Percentiles rank a stretch among this genome's conserved stretches.
Conservation (phyloP, 2,888 invertebrate species). For the Macrophya alboannulata region DNA sequence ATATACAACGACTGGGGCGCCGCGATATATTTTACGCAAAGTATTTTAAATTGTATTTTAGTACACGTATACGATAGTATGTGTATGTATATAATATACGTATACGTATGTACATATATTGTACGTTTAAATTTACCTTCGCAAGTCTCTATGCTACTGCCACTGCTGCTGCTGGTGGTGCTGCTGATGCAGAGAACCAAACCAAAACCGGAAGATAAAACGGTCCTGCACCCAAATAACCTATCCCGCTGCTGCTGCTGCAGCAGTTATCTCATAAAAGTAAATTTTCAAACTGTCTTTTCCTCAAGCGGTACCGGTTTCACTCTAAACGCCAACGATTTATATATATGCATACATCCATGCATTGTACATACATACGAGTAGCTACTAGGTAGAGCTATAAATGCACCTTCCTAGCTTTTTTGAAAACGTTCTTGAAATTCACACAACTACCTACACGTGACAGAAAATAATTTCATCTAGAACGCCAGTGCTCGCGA, state of each 20-base stretch:
- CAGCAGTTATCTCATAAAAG: constrained; percentile 44
- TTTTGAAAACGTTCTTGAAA: background rate
- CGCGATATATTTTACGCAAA: constrained; percentile 28
- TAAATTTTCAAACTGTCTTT: constrained; percentile 36
- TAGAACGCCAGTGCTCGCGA: no score
- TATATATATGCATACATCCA: background rate
- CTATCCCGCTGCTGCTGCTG: background rate
- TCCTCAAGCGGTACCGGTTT: background rate
- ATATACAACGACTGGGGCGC: background rate
- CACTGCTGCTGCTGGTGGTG: constrained; percentile 1
- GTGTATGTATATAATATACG: no score
- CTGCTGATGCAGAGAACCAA: background rate
- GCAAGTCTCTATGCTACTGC: background rate
- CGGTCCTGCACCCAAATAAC: constrained; percentile 29
- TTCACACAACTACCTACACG: background rate
- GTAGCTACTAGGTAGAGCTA: background rate
- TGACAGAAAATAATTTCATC: no score
- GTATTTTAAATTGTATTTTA: constrained; percentile 29
- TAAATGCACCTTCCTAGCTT: background rate
- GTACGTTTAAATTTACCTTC: constrained; percentile 16
- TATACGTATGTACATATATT: no score
- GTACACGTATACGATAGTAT: background rate
- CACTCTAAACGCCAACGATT: background rate
- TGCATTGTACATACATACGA: background rate
- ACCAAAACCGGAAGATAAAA: constrained; percentile 20